These are phyloP conservation scores for Sardina pilchardus DNA, from an alignment of 2,113 vertebrate species.

Conservation along the genomic window DNA sequence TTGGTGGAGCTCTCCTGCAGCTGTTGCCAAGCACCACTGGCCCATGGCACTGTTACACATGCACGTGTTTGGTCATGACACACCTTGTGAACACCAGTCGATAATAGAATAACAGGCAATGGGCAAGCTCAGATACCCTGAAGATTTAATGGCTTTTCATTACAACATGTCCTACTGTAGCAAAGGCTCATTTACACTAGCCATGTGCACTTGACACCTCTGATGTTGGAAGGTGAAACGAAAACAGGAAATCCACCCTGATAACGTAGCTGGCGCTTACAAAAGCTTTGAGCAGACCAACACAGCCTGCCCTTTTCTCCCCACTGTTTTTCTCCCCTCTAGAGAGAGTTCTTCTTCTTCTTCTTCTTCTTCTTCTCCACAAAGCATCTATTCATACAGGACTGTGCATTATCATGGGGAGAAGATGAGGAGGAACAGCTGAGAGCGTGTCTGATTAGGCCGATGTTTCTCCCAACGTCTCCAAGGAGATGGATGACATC, in stretches of 20 bases:
- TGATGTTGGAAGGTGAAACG: background rate
- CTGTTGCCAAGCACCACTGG: background rate
- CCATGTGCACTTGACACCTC: background rate
- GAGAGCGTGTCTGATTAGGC: conserved; percentile 39
- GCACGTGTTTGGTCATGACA: background rate
- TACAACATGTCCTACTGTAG: background rate
- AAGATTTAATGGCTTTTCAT: background rate
- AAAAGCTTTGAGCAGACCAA: background rate
- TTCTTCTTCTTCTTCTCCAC: background rate
- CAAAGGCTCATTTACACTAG: background rate
- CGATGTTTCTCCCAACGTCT: conserved; percentile 25
- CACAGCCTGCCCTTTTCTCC: background rate
- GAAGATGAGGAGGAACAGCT: conserved; percentile 35
- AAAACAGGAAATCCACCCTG: conserved; percentile 7
- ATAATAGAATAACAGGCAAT: background rate
- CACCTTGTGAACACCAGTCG: background rate
- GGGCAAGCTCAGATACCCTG: too few relatives aligned
- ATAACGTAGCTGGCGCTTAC: background rate
- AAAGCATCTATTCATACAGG: conserved; percentile 33
- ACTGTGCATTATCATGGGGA: background rate
- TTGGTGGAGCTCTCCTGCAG: background rate
- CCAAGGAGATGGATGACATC: conserved; percentile 25
- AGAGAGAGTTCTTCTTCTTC: background rate
- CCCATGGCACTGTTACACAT: background rate
- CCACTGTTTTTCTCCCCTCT: background rate